A percentile compares a stretch with the other conserved stretches of the same genome.
Evolutionary conservation across 2,888 invertebrate species (phyloP).

Genomic region (Pheosia gnoma): DNA sequence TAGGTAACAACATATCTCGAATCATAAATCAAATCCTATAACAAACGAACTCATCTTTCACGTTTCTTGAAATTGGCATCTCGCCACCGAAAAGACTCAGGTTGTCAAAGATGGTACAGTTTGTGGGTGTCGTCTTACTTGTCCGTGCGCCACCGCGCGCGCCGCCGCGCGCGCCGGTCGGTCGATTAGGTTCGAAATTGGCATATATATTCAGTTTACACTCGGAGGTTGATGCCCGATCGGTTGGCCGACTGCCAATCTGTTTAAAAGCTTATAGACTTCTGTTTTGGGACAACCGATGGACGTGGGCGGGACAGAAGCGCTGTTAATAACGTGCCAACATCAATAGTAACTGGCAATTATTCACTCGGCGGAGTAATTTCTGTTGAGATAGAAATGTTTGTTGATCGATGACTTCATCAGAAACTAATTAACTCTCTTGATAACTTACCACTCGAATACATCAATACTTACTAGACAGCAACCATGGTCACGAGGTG

Average conservation of each 20-base stretch:
- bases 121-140: slow-evolving; percentile 37
- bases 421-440: neutral
- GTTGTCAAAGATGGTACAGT: slow-evolving; percentile 32
- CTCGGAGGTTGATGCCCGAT: slow-evolving; percentile 68
- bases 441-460: neutral
- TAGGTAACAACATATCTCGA: slow-evolving; percentile 1
- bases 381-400: slow-evolving; percentile 7
- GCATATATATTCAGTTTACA: slow-evolving; percentile 44
- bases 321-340: slow-evolving; percentile 20
- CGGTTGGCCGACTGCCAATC: slow-evolving; percentile 66
- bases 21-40: slow-evolving; percentile 1
- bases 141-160: slow-evolving; percentile 2
- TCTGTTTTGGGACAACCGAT: slow-evolving; percentile 39
- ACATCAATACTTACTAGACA: too few species aligned
- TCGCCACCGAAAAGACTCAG: slow-evolving; percentile 34
- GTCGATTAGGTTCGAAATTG: slow-evolving; percentile 43
- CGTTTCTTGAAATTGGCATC: slow-evolving; percentile 20
- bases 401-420: slow-evolving; percentile 7
- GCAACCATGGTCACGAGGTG: too few species aligned
- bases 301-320: slow-evolving; percentile 29
- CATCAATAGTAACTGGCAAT: slow-evolving; percentile 15
- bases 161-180: slow-evolving; percentile 11
- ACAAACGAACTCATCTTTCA: neutral
- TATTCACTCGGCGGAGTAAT: slow-evolving; percentile 10
- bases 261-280: slow-evolving; percentile 63